Percentiles rank a stretch among this genome's conserved stretches.
These are phyloP conservation scores for Charadrius vociferus DNA, from an alignment of 2,113 vertebrate species.

Conservation along the genomic window DNA sequence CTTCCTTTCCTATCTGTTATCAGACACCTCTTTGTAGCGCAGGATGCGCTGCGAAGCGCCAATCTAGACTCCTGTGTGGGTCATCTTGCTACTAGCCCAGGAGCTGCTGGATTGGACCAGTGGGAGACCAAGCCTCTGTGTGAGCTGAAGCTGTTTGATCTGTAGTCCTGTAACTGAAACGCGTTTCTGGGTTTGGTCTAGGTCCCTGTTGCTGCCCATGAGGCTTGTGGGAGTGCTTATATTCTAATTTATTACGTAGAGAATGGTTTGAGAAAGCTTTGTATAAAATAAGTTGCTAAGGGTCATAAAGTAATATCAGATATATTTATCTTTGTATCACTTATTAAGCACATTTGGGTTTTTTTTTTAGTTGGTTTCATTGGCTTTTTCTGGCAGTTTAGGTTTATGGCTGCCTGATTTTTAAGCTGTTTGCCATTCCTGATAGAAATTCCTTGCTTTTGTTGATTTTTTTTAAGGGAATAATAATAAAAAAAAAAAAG, in stretches of 20 bases:
- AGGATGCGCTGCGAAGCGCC: neutral
- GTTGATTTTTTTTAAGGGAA: neutral
- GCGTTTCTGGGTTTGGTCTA: neutral
- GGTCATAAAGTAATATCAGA: neutral
- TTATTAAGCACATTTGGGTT: neutral
- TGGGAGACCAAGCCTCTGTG: neutral
- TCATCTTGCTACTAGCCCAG: neutral
- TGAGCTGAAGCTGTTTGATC: neutral
- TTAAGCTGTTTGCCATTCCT: neutral
- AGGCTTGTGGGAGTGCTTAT: neutral
- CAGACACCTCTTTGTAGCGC: neutral
- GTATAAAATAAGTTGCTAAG: neutral
- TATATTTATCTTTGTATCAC: neutral
- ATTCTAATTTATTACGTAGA: neutral
- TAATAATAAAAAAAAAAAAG: fast-evolving
- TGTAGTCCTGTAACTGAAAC: neutral
- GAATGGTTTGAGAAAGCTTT: neutral
- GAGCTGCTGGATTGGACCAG: neutral
- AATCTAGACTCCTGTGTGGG: neutral
- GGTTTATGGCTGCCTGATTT: neutral
- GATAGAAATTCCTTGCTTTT: neutral
- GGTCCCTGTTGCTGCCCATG: neutral
- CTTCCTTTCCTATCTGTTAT: neutral
- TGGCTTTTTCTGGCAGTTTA: neutral
- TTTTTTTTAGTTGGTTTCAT: neutral